Conservation (phyloP, 2,797 vertebrate genomes). For the Halcyon smyrnensis region DNA sequence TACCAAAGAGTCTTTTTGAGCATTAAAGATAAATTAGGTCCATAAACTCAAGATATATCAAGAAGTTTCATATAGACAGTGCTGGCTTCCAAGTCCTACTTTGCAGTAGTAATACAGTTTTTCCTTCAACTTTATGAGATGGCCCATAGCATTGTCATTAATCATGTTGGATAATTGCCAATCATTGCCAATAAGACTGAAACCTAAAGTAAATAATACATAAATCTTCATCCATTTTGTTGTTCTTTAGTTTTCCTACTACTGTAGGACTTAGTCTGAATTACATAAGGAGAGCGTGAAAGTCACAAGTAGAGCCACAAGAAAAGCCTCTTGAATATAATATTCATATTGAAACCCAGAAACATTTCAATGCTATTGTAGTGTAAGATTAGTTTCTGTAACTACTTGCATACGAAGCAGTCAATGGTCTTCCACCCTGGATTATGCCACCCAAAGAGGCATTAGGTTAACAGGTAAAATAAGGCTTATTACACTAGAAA, state of each 20-base stretch:
- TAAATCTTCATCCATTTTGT: neutral
- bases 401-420: neutral
- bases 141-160: neutral
- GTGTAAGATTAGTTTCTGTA: neutral
- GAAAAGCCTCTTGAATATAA: neutral
- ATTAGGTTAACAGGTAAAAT: constrained; percentile 30
- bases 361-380: neutral
- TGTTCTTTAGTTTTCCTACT: neutral
- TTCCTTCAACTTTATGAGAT: neutral
- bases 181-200: neutral
- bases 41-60: neutral
- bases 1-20: neutral
- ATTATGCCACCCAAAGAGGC: neutral
- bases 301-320: neutral
- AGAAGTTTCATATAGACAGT: neutral
- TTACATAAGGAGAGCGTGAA: neutral
- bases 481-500: constrained; percentile 55
- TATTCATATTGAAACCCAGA: neutral
- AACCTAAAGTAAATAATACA: neutral
- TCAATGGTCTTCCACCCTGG: neutral
- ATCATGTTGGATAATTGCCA: neutral
- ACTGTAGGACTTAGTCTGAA: neutral
- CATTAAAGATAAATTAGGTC: neutral
- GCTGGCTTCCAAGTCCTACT: neutral
- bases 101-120: neutral